Evolutionary conservation across 2,113 vertebrate genomes (phyloP).

Genomic region (Spea multiplicata): DNA sequence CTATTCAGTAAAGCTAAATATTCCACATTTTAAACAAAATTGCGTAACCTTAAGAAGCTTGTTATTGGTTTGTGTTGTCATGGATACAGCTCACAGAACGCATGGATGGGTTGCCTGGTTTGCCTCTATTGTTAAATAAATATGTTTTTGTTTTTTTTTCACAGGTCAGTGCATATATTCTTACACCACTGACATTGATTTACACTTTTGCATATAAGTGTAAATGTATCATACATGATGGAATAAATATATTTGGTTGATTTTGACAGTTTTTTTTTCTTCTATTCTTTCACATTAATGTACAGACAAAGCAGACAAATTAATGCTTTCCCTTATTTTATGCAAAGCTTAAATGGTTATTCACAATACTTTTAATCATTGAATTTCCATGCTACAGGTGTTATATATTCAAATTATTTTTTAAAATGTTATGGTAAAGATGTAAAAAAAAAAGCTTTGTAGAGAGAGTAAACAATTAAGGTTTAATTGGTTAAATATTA

Average conservation of each 20-base stretch:
- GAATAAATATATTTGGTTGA: not conserved
- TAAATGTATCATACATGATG: constrained; percentile 8
- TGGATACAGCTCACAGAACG: not conserved
- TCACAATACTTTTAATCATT: too few species aligned
- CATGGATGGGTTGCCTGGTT: not conserved
- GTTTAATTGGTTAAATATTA: too few species aligned
- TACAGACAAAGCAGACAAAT: constrained; percentile 3
- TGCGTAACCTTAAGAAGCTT: not conserved
- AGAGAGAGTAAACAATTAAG: too few species aligned
- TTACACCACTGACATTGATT: constrained; percentile 5
- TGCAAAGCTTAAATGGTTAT: not conserved
- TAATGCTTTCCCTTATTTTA: not conserved
- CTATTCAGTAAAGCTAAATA: constrained; percentile 35
- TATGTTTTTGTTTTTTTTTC: constrained; percentile 23
- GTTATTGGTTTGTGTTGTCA: not conserved
- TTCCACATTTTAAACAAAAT: constrained; percentile 31
- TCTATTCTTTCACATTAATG: not conserved
- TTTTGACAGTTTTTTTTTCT: constrained; percentile 24
- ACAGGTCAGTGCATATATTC: constrained; percentile 14
- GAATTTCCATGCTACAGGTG: too few species aligned
- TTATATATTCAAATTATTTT: too few species aligned
- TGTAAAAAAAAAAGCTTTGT: too few species aligned
- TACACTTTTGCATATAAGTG: too few species aligned
- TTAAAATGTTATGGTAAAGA: too few species aligned
- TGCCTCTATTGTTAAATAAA: constrained; percentile 1